Evolutionary conservation across 2,888 invertebrate species (phyloP).

Genomic region (Drosophila robusta): DNA sequence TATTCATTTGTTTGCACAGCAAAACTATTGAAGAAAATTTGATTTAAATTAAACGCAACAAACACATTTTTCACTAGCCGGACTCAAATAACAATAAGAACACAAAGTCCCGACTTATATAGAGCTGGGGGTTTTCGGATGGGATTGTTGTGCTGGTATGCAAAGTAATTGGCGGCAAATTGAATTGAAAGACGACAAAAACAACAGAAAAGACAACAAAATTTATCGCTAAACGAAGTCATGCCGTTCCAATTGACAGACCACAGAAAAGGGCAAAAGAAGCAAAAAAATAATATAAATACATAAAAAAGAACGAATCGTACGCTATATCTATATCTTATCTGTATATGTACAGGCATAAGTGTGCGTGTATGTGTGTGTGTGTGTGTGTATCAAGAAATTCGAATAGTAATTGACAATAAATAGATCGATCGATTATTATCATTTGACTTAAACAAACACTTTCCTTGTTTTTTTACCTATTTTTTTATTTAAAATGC

Average conservation of each 20-base stretch:
- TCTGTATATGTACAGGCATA: conserved; percentile 10
- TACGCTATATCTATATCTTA: conserved; percentile 35
- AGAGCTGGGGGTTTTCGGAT: neutral
- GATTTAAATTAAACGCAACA: conserved; percentile 66
- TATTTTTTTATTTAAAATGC: conserved; percentile 36
- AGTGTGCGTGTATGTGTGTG: neutral
- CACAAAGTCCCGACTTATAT: conserved; percentile 45
- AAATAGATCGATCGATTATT: conserved; percentile 47
- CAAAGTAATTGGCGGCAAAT: conserved; percentile 78
- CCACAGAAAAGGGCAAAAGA: conserved; percentile 37
- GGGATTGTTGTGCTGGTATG: conserved; percentile 50
- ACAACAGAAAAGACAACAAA: conserved; percentile 16
- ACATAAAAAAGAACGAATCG: conserved; percentile 9
- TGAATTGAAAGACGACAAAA: conserved; percentile 69
- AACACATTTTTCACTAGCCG: conserved; percentile 35
- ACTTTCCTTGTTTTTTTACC: conserved; percentile 6
- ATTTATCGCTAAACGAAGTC: conserved; percentile 81
- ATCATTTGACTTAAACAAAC: conserved; percentile 41
- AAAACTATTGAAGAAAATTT: conserved; percentile 66
- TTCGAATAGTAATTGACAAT: conserved; percentile 45
- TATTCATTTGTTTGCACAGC: conserved; percentile 62
- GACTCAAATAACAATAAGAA: conserved; percentile 3
- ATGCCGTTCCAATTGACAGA: conserved; percentile 80
- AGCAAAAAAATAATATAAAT: neutral
- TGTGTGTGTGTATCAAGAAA: conserved; percentile 11